Base-by-base conservation (phyloP, 2,113 vertebrate species). In the Mola mola region DNA sequence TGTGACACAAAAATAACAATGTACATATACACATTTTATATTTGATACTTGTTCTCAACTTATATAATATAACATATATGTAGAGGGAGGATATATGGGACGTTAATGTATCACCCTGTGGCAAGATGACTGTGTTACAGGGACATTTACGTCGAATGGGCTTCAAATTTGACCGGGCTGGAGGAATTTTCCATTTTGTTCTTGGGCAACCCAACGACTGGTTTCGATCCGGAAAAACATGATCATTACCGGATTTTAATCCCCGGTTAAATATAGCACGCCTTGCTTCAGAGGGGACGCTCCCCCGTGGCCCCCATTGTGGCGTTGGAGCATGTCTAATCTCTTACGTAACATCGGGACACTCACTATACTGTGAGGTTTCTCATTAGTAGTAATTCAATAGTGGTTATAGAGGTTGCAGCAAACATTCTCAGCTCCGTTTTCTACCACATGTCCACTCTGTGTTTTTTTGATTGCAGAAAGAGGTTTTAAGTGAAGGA, bases 341-440 rank as follows among this genome's bases (percentile, higher is more conserved):
- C 60, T 69, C 65, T 88, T 89, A 63, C 28, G 0, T 68, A 88
- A 90, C 80, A 72, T 36, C 68, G 4, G 65, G 36, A 42, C 57
- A 77, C 79, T 84, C 75, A 76, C 51, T 4, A 53, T 65, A 19
- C 42, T 60, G 62, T 61, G n/a, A n/a, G 65, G 31, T 49, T 79
- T 36, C 67, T 80, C 80, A 72, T 86, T 83, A 80, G 73, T 48
- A 50, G 82, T 80, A 85, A 83, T 59, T 83, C 56, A 43, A 78
- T 74, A 83, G 71, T n/a, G n/a, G n/a, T n/a, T 37, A 64, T 36
- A 21, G 26, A 10, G 44, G 70, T 70, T 60, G 50, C 53, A 75
- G 25, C 65, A 58, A 62, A 73, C 46, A 74, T 52, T 4, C 50
- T 50, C 60, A 21, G 21, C 31, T 64, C 70, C 72, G 62, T 76